Base-by-base conservation (phyloP, 2,888 invertebrate genomes). In the Philereme vetulata region DNA sequence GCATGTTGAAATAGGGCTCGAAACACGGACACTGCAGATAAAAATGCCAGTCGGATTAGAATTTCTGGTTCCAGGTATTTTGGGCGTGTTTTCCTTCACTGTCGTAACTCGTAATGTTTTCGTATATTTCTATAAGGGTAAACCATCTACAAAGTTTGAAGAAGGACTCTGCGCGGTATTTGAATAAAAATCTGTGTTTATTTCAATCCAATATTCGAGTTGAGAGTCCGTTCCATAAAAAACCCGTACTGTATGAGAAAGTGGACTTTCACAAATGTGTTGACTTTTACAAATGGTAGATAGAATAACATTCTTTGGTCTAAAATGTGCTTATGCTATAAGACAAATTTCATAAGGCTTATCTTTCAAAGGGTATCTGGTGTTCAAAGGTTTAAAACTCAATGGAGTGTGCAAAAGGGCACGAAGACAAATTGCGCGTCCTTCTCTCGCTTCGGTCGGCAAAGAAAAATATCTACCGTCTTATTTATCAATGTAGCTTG, bases 321-420 rank as follows among this genome's bases (percentile, higher is more conserved):
- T 9, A 4, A 9, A 9, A 43, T 11, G 43, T 43, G 4, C 43
- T 43, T 11, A 21, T 0, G 43, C 11, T 43, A 5, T 6, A 43
- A 9, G 11, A 11, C 10, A 4, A 5, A 43, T 7, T 5, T 43
- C 38, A 51, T 21, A 34, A 51, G 45, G 32, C 21, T 32, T 45
- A 5, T 0, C 44, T 49, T 35, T 38, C 44, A 38, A 49, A 53
- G 21, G 49, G 49, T 47, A 43, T 52, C 44, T 35, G 35, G 44
- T 44, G 38, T 47, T 32, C 43, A 44, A 53, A 53, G 53, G 32
- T 33, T n/a, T 35, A 8, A 51, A 51, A 54, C 42, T 54, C 42
- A 48, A 4, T 36, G 34, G 33, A 48, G 48, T 47, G 43, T 40
- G 32, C 36, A 44, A 43, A 55, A 54, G 11, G 48, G 42, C 4